Evolutionary conservation across 1,140 invertebrate species (phyloP).

Genomic region (Battus philenor): DNA sequence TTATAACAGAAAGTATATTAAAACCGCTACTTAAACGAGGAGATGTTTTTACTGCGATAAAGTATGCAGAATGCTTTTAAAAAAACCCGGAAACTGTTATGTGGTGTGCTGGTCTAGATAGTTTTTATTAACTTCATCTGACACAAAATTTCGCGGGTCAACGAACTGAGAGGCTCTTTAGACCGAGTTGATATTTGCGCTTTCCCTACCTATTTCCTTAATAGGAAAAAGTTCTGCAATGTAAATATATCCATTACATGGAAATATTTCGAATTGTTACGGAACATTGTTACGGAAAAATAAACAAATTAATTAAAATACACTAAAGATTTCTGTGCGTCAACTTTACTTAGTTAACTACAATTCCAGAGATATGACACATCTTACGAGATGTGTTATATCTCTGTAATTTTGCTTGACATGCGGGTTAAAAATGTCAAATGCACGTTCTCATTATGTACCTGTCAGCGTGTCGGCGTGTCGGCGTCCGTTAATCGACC

Average conservation of each 20-base stretch:
- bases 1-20: slow-evolving; percentile 8
- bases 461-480: no score
- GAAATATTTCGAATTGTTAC: not conserved
- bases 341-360: slow-evolving; percentile 16
- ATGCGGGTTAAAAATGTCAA: slow-evolving; percentile 11
- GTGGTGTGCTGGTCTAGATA: slow-evolving; percentile 47
- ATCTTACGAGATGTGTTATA: no score
- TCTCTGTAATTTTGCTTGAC: no score
- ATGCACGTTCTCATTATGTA: slow-evolving; percentile 36
- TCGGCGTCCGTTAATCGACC: slow-evolving; percentile 66
- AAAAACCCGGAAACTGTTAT: slow-evolving; percentile 49
- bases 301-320: slow-evolving; percentile 8
- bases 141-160: slow-evolving; percentile 63
- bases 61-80: slow-evolving; percentile 27
- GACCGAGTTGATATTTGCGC: slow-evolving; percentile 67
- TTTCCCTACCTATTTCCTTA: slow-evolving; percentile 54
- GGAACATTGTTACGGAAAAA: not conserved
- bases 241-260: slow-evolving; percentile 20
- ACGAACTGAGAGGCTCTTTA: slow-evolving; percentile 54
- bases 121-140: slow-evolving; percentile 41
- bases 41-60: slow-evolving; percentile 32
- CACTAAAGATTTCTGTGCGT: slow-evolving; percentile 1
- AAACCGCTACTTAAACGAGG: slow-evolving; percentile 12
- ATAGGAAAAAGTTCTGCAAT: slow-evolving; percentile 47
- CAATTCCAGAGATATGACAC: slow-evolving; percentile 4